Percentiles rank a stretch among this genome's conserved stretches.
Conservation (phyloP, 2,113 vertebrate genomes). For the Furnarius figulus region DNA sequence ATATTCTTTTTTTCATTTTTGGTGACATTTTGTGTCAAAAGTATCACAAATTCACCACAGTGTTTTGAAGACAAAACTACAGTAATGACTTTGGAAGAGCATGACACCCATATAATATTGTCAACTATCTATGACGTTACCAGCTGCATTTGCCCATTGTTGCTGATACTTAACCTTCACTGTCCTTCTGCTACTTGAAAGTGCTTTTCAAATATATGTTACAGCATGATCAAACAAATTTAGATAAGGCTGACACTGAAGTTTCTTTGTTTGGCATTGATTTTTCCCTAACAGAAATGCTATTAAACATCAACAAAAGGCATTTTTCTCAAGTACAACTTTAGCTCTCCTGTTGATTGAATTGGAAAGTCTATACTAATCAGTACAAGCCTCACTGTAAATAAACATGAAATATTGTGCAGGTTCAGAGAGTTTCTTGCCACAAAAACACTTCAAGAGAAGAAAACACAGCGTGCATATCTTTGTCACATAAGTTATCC, state of each 20-base stretch:
- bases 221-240: background rate
- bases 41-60: background rate
- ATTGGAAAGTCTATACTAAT: background rate
- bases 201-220: background rate
- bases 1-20: background rate
- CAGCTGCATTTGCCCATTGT: background rate
- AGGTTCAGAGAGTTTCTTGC: background rate
- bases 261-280: constrained; percentile 4
- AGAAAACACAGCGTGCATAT: background rate
- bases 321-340: background rate
- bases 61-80: constrained; percentile 11
- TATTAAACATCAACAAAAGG: background rate
- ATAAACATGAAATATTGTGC: background rate
- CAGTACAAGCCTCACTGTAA: background rate
- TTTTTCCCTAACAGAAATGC: background rate
- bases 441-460: background rate
- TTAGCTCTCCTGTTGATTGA: background rate
- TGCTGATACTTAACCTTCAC: background rate
- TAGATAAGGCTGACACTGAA: background rate
- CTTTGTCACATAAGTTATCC: background rate
- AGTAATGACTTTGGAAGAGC: background rate
- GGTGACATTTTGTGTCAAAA: background rate
- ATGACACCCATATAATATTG: background rate
- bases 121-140: background rate
- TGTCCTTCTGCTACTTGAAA: background rate